Evolutionary conservation across 2,888 invertebrate species (phyloP).

Genomic region (Ditylenchus weischeri): DNA sequence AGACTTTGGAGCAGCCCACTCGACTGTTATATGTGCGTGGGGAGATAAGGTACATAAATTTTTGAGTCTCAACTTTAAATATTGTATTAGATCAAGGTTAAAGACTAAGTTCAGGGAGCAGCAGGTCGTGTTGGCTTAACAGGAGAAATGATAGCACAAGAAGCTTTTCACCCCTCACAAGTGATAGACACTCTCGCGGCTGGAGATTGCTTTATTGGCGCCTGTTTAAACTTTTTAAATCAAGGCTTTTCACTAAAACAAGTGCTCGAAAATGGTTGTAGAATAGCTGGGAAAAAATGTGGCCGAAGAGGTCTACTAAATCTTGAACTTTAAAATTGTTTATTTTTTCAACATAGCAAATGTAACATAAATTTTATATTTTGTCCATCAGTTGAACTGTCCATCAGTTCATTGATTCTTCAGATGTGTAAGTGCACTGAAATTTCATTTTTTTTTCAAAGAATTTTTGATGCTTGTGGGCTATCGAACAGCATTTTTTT

Average conservation of each 20-base stretch:
- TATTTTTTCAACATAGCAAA: conserved; percentile 1
- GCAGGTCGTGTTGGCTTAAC: not conserved
- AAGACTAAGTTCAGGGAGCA: conserved; percentile 1
- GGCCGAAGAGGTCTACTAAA: conserved; percentile 17
- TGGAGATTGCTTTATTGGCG: conserved; percentile 24
- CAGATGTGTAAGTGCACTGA: too few species aligned
- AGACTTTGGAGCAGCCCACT: not conserved
- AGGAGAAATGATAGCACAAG: not conserved
- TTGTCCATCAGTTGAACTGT: too few species aligned
- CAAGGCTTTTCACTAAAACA: conserved; percentile 5
- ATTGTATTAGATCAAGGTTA: not conserved
- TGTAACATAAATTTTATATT: not conserved
- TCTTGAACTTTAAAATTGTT: not conserved
- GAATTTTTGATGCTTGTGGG: too few species aligned
- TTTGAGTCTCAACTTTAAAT: not conserved
- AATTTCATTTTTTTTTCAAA: too few species aligned
- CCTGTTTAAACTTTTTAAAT: conserved; percentile 16
- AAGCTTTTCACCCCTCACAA: not conserved
- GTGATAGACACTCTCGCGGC: conserved; percentile 21
- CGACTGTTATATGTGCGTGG: conserved; percentile 22
- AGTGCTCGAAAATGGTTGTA: conserved; percentile 17
- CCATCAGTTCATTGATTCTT: too few species aligned
- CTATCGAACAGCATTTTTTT: too few species aligned
- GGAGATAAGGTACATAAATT: conserved; percentile 17
- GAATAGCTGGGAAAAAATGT: conserved; percentile 19